A percentile compares a stretch with the other conserved stretches of the same genome.
Evolutionary conservation across 2,113 vertebrate species (phyloP).

Genomic region (Chaetorhynchus papuensis): DNA sequence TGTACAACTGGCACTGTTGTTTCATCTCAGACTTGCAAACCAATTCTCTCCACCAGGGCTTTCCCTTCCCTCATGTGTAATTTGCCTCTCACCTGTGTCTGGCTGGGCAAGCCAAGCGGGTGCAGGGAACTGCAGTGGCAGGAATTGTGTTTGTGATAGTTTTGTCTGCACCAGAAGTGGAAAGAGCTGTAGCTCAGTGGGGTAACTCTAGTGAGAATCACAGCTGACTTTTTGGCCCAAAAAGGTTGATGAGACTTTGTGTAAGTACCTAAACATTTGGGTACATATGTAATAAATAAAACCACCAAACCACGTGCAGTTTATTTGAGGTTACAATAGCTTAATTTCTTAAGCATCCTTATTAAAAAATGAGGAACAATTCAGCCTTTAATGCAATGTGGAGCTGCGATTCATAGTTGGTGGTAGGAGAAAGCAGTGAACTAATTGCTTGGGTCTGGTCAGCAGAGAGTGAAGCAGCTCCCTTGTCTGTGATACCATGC

Average conservation of each 20-base stretch:
- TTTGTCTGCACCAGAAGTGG: background rate
- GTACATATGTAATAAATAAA: background rate
- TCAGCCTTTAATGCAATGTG: background rate
- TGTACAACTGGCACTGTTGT: background rate
- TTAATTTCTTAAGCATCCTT: constrained; percentile 11
- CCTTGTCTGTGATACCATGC: constrained; percentile 40
- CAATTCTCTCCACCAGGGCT: background rate
- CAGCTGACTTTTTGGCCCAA: background rate
- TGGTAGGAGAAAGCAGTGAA: constrained; percentile 31
- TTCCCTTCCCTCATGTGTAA: background rate
- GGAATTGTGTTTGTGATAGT: background rate
- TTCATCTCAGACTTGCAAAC: background rate
- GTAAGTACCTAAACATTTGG: constrained; percentile 44
- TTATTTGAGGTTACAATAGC: constrained; percentile 49
- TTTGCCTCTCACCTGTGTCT: fast-evolving
- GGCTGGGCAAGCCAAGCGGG: background rate
- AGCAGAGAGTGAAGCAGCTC: constrained; percentile 45
- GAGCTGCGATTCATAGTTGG: constrained; percentile 37
- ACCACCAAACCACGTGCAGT: background rate
- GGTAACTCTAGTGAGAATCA: background rate
- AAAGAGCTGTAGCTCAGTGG: background rate
- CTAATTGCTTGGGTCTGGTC: constrained; percentile 53
- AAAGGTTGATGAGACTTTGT: background rate
- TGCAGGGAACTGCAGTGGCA: background rate
- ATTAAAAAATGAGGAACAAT: background rate